Percentiles rank a stretch among this genome's conserved stretches.
Evolutionary conservation across 2,113 vertebrate genomes (phyloP).

Genomic region (Chaetura pelagica): DNA sequence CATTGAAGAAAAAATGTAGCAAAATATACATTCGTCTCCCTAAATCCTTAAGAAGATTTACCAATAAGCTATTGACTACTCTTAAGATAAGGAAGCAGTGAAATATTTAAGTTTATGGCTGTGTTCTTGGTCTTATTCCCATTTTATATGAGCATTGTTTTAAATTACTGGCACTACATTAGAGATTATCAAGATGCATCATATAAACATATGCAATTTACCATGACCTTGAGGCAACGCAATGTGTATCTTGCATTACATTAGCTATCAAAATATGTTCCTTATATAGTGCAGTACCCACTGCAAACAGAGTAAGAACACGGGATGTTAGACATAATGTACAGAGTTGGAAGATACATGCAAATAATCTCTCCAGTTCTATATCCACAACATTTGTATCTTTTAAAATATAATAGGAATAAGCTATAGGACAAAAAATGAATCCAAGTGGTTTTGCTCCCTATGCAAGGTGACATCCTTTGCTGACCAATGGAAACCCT

Average conservation of each 20-base stretch:
- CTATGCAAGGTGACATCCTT: background rate
- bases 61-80: background rate
- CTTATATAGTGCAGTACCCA: background rate
- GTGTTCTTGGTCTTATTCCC: background rate
- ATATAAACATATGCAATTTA: slow-evolving; percentile 31
- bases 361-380: background rate
- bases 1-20: background rate
- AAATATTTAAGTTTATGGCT: background rate
- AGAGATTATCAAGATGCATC: slow-evolving; percentile 37
- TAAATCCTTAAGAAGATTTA: background rate
- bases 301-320: background rate
- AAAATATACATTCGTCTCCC: background rate
- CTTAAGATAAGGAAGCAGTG: background rate
- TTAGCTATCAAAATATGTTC: slow-evolving; percentile 36
- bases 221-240: slow-evolving; percentile 55
- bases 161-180: slow-evolving; percentile 50
- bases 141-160: slow-evolving; percentile 28
- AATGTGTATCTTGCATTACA: slow-evolving; percentile 42
- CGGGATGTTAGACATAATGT: background rate
- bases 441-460: background rate
- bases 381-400: background rate
- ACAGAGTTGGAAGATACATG: background rate
- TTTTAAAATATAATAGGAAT: background rate
- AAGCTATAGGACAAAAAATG: background rate
- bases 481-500: background rate